Evolutionary conservation across 2,888 invertebrate species (phyloP), one percentile per base, ranked within the genome.

Genomic region (Synanthedon vespiformis): DNA sequence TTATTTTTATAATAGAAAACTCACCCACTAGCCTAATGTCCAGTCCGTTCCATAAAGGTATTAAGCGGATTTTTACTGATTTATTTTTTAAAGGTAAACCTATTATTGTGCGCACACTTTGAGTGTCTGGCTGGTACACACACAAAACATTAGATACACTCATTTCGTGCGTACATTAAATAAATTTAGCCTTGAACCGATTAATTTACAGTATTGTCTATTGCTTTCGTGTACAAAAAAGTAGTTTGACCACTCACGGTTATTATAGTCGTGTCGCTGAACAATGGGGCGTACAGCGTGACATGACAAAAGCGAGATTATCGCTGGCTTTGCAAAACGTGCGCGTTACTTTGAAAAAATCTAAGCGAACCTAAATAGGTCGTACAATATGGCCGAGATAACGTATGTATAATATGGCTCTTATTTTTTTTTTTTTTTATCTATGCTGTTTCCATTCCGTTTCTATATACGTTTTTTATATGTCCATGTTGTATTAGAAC

Each of bases 241-340:
- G 63, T 65, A 58, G 60, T 58, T 51, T 44, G 48, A 14, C 14
- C 61, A 63, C 58, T 54, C 58, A 56, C 50, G 54, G 57, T 58
- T 61, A 61, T 62, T 54, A 57, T 57, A 67, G 59, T 65, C 67
- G 67, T 68, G 71, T 68, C 68, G 67, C 67, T 67, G 70, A 77
- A 80, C 76, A 79, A 80, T 74, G 66, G 71, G 54, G 40, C 51
- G 22, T 54, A 62, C 70, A 65, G 71, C 75, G 72, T 76, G 75
- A 74, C 74, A 68, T 64, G 64, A 61, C 67, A 55, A 58, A 52
- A 55, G 50, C 52, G 52, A 54, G 54, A 40, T 72, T 69, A 72
- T 68, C 64, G 64, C 63, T 58, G 61, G 62, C 68, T 62, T 64
- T 61, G 65, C 67, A 60, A 58, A 65, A 69, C 70, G 70, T 69